Evolutionary conservation across 2,113 vertebrate genomes (phyloP), one percentile per base, ranked within the genome.

Genomic region (Forbesichthys agassizii): DNA sequence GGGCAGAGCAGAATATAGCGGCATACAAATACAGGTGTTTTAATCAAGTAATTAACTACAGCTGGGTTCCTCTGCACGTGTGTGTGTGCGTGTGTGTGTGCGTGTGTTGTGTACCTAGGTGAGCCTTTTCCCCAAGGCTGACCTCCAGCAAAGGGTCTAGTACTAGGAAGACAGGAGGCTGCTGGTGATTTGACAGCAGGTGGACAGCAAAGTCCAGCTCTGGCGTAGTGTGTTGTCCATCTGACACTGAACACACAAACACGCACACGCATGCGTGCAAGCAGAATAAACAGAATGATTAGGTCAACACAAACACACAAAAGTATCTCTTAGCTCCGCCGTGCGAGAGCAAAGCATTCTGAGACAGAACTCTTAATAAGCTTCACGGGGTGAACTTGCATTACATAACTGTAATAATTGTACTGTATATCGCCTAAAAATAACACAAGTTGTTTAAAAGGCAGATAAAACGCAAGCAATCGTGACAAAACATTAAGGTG

Each of bases 191-290:
- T 0, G 93, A 90, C 61, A 97, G 88, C 67, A 98, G 78, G 83
- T 96, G 93, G 69, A 99, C 84, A 67, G 95, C 94, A 77, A 99
- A 95, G 73, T 88, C 92, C 93, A 96, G 89, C 88, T 98, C 96
- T 0, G 94, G 94, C 33, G 93, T 97, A 0, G 89, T 93, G 87
- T 94, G 89, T 1, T 95, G 93, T 11, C 96, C 96, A 48, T 96
- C 95, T 0, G 96, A 96, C 86, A 98, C 98, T 99, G 66, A 49
- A 60, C 2, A 57, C 14, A 73, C 14, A 67, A 12, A 4, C 36
- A 42, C 33, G 20, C 9, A 66, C 14, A 57, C 2, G 2, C 27
- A 20, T 20, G 20, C 20, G 20, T 20, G 5, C 36, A 42, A 1
- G 36, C 36, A 42, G 36, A 8, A 42, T 5, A 42, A 42, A 42